Base-by-base conservation (phyloP, 1,140 invertebrate species). In the Drosophila hydei region DNA sequence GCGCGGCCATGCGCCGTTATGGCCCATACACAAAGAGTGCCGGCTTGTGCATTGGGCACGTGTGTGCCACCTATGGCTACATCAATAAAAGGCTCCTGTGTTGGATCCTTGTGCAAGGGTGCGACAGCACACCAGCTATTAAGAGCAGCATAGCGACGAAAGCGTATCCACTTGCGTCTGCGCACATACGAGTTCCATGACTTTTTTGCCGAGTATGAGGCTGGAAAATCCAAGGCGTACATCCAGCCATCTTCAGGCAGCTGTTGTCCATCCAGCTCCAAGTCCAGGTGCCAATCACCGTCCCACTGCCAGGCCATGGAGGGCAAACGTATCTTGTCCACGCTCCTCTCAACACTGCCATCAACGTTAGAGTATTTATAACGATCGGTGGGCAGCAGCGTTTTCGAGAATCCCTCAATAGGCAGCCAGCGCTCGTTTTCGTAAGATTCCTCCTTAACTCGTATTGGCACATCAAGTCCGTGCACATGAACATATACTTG, bases 251-350 rank as follows among this genome's bases (percentile, higher is more conserved):
- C 97, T 92, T 96, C 95, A 91, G 96, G 96, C 50, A 98, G 92
- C 3, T 96, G 95, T 83, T 97, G 95, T 4, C 97, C 97, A 92
- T 98, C 95, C 47, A 98, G 93, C 23, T 96, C 96, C 11, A 96
- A 94, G 91, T 98, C 97, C 54, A 98, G 93, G 72, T 96, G 94
- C 97, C 97, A 99, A 75, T 97, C 96, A 3, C 95, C 95, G 92
- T 98, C 97, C 97, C 97, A 98, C 83, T 97, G 95, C 97, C 97
- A 98, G 64, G 97, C 96, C 94, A 97, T 95, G 0, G 97, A 97
- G 18, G 97, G 97, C 21, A 98, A 91, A 75, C 95, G 93, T 45
- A 98, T 96, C 83, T 94, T 95, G 77, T 97, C 95, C 64, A 96
- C 95, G 23, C 94, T 94, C 54, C 96, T 93, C 79, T 97, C 95